phyloP scores from a whole-genome alignment of 2,888 invertebrate genomes.

The Volucella inflata region DNA sequence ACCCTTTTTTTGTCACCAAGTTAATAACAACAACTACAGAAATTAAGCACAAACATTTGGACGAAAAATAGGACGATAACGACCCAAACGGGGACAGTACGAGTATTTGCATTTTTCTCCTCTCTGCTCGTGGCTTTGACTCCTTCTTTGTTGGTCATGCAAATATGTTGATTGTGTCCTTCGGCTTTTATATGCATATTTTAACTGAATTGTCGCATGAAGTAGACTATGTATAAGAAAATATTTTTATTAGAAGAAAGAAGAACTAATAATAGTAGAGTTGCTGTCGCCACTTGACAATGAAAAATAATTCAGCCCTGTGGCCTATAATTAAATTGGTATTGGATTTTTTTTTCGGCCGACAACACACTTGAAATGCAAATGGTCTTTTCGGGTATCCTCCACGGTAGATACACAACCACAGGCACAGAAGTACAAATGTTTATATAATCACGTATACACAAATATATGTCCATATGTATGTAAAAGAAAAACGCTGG shows the following conservation, averaged over 20 bases:
- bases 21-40: slow-evolving; percentile 11
- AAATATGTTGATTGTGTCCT: background rate
- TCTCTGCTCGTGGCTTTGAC: background rate
- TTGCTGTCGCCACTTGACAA: background rate
- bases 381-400: slow-evolving; percentile 14
- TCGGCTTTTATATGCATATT: background rate
- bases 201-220: background rate
- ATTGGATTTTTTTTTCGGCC: background rate
- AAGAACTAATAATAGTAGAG: too few relatives aligned
- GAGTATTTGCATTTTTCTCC: background rate
- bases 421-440: background rate
- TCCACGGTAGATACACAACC: background rate
- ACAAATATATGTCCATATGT: too few relatives aligned
- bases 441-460: too few relatives aligned
- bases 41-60: background rate
- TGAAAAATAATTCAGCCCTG: slow-evolving; percentile 12
- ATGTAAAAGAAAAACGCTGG: too few relatives aligned
- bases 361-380: slow-evolving; percentile 25
- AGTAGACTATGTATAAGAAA: too few relatives aligned
- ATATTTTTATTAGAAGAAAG: too few relatives aligned
- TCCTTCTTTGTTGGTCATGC: background rate
- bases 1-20: background rate
- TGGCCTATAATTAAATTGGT: slow-evolving; percentile 26
- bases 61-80: slow-evolving; percentile 16
- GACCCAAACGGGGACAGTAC: slow-evolving; percentile 16